Base-by-base conservation (phyloP, 2,113 vertebrate species). In the Oncorhynchus masou region DNA sequence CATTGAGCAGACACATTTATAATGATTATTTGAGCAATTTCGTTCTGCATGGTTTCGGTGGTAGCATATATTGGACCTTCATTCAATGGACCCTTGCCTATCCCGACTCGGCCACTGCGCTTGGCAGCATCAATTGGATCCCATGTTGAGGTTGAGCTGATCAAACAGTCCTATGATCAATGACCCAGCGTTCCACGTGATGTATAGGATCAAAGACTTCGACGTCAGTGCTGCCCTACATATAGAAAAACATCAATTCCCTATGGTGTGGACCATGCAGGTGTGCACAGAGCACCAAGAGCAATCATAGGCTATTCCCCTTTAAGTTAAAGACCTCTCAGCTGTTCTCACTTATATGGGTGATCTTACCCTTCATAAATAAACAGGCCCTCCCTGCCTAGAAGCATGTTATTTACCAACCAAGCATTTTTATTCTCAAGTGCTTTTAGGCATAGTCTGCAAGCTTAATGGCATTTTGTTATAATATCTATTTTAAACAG, bases 121-220 rank as follows among this genome's bases (percentile, higher is more conserved):
- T 68, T 83, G 83, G 86, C 84, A 85, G 81, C 74, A 15, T 34
- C 45, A 49, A 68, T 66, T 27, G 34, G 45, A 68, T 22, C 34
- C 51, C 57, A 72, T 67, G 74, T 80, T 71, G 70, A 45, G 39
- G 39, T 45, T 45, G 9, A 83, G 66, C 73, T 48, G 71, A 82
- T 79, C 74, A 57, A 68, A 45, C 67, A 81, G 81, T 82, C 82
- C 79, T 84, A 66, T 75, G 83, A 89, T 92, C 89, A 84, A 84
- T 89, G 84, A 31, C 49, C 16, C 57, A 34, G 51, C 62, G 3
- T 9, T 79, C 75, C 87, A 87, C 73, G 84, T 88, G 90, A 91
- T 83, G 57, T 6, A 71, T 79, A 77, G 84, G 73, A 83, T 78
- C 74, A 82, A 73, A 86, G 65, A 29, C 12, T 24, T 68, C 76